These are phyloP conservation scores for Toxotes chatareus DNA, from an alignment of 2,113 vertebrate genomes.

Conservation along the genomic window DNA sequence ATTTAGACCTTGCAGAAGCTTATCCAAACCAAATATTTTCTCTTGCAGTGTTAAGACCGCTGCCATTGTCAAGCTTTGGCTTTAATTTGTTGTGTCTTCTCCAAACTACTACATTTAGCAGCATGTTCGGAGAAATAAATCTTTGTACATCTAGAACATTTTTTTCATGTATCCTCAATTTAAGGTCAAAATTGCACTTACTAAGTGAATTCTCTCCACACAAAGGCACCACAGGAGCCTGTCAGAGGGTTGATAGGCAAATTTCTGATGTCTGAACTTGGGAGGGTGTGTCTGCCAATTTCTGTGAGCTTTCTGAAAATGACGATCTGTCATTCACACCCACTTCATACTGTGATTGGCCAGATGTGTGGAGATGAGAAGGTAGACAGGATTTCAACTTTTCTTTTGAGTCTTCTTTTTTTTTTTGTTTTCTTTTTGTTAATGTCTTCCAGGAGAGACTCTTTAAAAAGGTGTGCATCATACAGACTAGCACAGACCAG, in stretches of 20 bases:
- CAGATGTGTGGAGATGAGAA: background rate
- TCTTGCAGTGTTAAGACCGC: background rate
- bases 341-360: background rate
- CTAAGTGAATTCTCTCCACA: too few species aligned
- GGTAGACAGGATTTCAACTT: background rate
- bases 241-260: too few species aligned
- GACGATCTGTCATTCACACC: background rate
- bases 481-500: background rate
- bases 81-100: background rate
- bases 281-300: too few species aligned
- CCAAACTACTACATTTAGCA: background rate
- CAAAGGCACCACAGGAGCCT: too few species aligned
- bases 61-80: background rate
- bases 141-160: too few species aligned
- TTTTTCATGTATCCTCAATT: too few species aligned
- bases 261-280: too few species aligned
- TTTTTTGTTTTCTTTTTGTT: too few species aligned
- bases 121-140: background rate
- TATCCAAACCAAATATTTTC: conserved; percentile 8
- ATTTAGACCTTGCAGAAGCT: conserved; percentile 16
- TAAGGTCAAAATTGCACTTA: too few species aligned
- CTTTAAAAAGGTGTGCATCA: background rate
- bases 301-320: background rate
- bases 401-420: background rate
- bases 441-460: background rate